phyloP scores from a whole-genome alignment of 64 coral and sea anemone genomes.

The Platygyra sinensis region DNA sequence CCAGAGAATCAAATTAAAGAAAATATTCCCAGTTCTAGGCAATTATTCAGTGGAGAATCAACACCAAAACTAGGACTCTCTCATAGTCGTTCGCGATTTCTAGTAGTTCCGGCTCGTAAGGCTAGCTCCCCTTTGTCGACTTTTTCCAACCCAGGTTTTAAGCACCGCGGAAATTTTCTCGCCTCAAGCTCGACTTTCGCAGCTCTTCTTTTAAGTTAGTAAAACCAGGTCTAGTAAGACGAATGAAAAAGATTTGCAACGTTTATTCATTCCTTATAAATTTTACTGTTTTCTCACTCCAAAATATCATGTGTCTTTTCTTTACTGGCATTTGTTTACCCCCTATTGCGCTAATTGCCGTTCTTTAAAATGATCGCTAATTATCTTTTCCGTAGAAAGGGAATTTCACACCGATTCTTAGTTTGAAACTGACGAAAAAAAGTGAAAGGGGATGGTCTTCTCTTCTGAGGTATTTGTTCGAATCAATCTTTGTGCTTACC shows the following conservation, averaged over 20 bases:
- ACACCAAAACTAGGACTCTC: no score
- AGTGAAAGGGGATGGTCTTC: not conserved
- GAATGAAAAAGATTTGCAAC: not conserved
- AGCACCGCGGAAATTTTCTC: no score
- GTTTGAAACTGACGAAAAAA: not conserved
- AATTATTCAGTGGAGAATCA: no score
- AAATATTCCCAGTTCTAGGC: no score
- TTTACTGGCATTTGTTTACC: not conserved
- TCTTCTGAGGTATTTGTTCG: not conserved
- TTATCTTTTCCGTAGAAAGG: not conserved
- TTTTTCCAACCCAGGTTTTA: no score
- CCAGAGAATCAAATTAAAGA: no score
- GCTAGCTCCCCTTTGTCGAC: no score
- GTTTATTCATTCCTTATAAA: slow-evolving; percentile 17
- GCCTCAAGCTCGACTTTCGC: no score
- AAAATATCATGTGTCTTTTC: not conserved
- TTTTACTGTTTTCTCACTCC: not conserved
- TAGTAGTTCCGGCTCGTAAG: no score
- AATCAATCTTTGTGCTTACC: not conserved
- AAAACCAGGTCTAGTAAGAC: not conserved
- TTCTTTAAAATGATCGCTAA: not conserved
- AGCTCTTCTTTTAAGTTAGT: no score
- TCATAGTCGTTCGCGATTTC: no score
- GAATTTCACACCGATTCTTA: not conserved
- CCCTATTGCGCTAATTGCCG: not conserved